Base-by-base conservation (phyloP, 2,888 invertebrate genomes). In the Hololepta plana region DNA sequence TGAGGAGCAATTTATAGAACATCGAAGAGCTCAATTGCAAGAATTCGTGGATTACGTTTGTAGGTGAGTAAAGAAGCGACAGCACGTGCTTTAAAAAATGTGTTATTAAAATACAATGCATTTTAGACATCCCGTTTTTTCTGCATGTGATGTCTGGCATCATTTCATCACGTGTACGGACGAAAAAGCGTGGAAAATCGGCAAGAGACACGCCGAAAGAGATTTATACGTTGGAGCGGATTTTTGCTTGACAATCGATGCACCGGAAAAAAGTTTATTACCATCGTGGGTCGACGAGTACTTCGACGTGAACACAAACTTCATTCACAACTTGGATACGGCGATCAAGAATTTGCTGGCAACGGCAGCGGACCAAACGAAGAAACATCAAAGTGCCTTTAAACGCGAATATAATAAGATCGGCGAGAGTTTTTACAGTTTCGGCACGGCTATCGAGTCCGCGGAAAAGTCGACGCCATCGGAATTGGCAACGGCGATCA, bases 81-180 rank as follows among this genome's bases (percentile, higher is more conserved):
- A n/a, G n/a, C n/a, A n/a, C n/a, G n/a, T n/a, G n/a, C n/a, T n/a
- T n/a, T n/a, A n/a, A n/a, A n/a, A n/a, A n/a, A n/a, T n/a, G n/a
- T n/a, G n/a, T n/a, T n/a, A n/a, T n/a, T n/a, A n/a, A n/a, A n/a
- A n/a, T n/a, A n/a, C n/a, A n/a, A n/a, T n/a, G n/a, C n/a, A n/a
- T n/a, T n/a, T n/a, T n/a, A n/a, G 85, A 29, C 96, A 98, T 62
- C 96, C 96, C 3, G 85, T 98, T 5, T 59, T 98, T 20, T 84
- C 90, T 3, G 73, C 72, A 40, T 77, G 77, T 44, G 82, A 85
- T 38, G 95, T 95, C 1, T 95, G 93, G 85, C 73, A 81, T 47
- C 96, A 98, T 53, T 98, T 98, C 53, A 68, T 98, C 25, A 88
- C 88, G 2, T 95, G 95, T 49, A 91, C 87, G 4, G 95, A 96